These are phyloP conservation scores for Dasyprocta punctata DNA, from an alignment of 2,113 vertebrate species.

Conservation along the genomic window DNA sequence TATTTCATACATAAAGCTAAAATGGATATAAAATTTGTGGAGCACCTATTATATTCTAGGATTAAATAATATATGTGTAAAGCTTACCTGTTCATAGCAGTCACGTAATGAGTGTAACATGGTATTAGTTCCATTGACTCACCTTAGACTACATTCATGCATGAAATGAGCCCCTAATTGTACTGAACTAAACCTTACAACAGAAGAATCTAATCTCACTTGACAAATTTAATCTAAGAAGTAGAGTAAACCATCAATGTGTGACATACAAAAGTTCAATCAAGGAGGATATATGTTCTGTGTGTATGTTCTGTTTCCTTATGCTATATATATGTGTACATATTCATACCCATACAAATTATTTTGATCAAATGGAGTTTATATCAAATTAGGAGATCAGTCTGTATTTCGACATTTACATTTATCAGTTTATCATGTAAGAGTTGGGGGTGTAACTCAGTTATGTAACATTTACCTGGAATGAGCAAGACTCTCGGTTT, in stretches of 20 bases:
- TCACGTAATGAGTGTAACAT: background rate
- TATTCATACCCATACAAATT: background rate
- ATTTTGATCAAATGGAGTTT: background rate
- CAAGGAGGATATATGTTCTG: background rate
- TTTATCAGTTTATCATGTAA: background rate
- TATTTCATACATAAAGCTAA: background rate
- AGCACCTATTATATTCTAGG: background rate
- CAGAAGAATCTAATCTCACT: background rate
- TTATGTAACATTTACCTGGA: background rate
- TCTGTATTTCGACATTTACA: background rate
- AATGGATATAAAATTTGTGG: background rate
- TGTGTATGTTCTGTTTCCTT: background rate
- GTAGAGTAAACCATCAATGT: background rate
- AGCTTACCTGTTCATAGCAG: background rate
- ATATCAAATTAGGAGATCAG: background rate
- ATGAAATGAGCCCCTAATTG: background rate
- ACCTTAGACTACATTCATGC: background rate
- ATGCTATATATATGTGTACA: background rate
- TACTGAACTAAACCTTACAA: background rate
- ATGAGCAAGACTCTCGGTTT: background rate
- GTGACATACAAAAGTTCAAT: background rate
- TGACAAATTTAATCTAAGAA: constrained; percentile 44
- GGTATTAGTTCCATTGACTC: background rate
- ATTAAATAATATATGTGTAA: background rate
- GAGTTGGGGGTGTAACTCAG: background rate